Evolutionary conservation across 2,797 vertebrate genomes (phyloP), one percentile per base, ranked within the genome.

Genomic region (Graptemys geographica): DNA sequence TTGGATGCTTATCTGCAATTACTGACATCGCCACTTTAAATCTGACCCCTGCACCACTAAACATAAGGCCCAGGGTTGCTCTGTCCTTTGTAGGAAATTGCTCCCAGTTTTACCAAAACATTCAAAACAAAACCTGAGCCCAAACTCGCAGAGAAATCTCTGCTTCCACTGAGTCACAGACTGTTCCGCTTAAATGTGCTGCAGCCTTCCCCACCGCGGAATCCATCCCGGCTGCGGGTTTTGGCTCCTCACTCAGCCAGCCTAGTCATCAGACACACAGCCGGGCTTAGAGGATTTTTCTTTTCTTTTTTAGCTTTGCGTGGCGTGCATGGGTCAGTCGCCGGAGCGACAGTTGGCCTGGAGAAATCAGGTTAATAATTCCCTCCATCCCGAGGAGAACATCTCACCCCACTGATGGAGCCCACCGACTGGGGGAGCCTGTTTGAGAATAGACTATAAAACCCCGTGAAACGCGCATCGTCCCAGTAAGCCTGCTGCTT

Each of bases 401-500:
- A 83, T 88, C 94, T 82, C 57, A 56, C 86, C 72, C 81, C 3
- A 89, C 89, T 79, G 81, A 87, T 51, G 83, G 84, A 94, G 92
- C 89, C 94, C 96, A 87, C 90, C 81, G 95, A 31, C 88, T 86
- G 93, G 79, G 89, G 86, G 74, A 90, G 88, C 16, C 88, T 85
- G 2, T 91, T 94, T 87, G 89, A 84, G 90, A 96, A 94, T 88
- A 53, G 93, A 94, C 94, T 92, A 52, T 69, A 79, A 90, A 94
- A 92, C 79, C 90, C 93, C 86, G 37, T 4, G 87, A 79, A 82
- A 53, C 0, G 21, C 11, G 79, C 52, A 1, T 21, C 0, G 91
- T 96, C 96, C 96, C 97, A 96, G 96, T 1, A 6, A 87, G 93
- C 91, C 94, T 69, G 94, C 95, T 94, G 95, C 95, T 94, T 51